Base-by-base conservation (phyloP, 2,113 vertebrate genomes). In the Amblyopsis rosae region DNA sequence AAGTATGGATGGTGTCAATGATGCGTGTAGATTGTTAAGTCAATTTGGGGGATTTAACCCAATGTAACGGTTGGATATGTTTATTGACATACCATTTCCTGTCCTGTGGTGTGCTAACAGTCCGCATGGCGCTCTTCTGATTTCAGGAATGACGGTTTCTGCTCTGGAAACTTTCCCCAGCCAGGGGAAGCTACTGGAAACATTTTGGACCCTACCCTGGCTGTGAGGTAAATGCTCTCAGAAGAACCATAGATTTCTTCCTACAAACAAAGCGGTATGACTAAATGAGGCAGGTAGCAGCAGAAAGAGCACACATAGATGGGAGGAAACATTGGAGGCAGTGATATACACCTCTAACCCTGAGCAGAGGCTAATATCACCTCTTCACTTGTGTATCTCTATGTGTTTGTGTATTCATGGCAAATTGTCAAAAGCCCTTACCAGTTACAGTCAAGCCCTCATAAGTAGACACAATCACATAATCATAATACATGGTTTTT, bases 111-210 rank as follows among this genome's bases (percentile, higher is more conserved):
- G 74, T 79, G 71, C 65, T 78, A 70, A 84, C 83, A 76, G 75
- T 81, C 66, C 73, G 64, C 67, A 55, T 32, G 46, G 66, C 87
- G 70, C 75, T 84, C 61, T 77, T 67, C 62, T 83, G 76, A 62
- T 90, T 90, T 79, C 81, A 89, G 88, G 82, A 86, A 86, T 78
- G 78, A 75, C 26, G 15, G 51, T 73, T 75, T 70, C 77, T 74
- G 61, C 69, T 16, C 46, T 57, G 62, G 79, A 77, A 63, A 66
- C 67, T 76, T 63, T 67, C 68, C 63, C 35, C 35, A 13, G 50
- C 47, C 63, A 56, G 77, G 67, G 61, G 65, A 46, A 53, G 45
- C 60, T 67, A 73, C 58, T 71, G 68, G 72, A 78, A 78, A 75
- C 82, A 74, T 65, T 56, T 62, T 65, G 12, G 59, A 62, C 65